Conservation (phyloP, 2,113 vertebrate species). For the Platycercus adscitus region DNA sequence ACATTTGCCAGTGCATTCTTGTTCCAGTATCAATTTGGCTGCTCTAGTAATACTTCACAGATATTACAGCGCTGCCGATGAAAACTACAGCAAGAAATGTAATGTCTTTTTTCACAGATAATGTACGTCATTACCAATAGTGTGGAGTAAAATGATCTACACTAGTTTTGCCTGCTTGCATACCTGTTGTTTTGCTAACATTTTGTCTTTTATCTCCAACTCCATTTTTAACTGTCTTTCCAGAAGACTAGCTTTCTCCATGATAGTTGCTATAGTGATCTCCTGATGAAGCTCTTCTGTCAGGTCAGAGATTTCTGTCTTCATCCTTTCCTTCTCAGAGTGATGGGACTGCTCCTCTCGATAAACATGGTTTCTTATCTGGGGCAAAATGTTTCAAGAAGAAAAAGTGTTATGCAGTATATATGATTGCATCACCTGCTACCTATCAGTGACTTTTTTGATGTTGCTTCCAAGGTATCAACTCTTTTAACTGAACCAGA, state of each 20-base stretch:
- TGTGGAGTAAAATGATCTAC: background rate
- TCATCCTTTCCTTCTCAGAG: conserved; percentile 74
- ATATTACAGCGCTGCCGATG: background rate
- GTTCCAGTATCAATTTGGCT: background rate
- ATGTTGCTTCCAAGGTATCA: background rate
- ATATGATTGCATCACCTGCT: conserved; percentile 27
- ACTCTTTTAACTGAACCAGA: background rate
- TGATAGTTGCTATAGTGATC: conserved; percentile 81
- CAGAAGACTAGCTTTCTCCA: conserved; percentile 77
- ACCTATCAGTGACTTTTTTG: background rate
- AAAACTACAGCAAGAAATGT: background rate
- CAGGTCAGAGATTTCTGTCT: conserved; percentile 76
- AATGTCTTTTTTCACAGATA: background rate
- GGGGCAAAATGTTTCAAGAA: conserved; percentile 50
- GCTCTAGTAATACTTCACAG: background rate
- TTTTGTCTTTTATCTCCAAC: conserved; percentile 76
- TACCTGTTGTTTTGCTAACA: conserved; percentile 80
- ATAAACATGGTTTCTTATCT: conserved; percentile 74
- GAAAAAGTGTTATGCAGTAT: conserved; percentile 21
- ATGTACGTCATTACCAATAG: background rate
- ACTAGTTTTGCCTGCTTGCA: background rate
- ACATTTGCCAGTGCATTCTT: background rate
- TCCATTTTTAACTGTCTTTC: conserved; percentile 80
- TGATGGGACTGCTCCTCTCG: conserved; percentile 51
- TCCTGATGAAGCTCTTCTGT: conserved; percentile 79